These are phyloP conservation scores for Zaprionus africanus DNA, from an alignment of 1,140 invertebrate genomes.

Conservation along the genomic window DNA sequence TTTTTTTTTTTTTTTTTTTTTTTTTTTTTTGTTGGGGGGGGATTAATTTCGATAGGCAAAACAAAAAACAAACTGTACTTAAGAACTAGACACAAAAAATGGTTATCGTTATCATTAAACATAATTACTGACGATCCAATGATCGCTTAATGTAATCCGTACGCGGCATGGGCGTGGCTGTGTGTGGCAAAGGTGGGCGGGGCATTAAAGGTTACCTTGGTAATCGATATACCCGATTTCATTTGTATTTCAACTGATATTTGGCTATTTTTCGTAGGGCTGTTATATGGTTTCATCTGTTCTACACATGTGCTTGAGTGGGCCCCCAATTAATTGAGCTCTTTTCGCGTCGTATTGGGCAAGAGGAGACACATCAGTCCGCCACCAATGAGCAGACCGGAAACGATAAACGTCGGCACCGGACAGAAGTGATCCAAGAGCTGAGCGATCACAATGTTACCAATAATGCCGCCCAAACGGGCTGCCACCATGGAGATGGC, in stretches of 20 bases:
- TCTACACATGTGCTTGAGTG: not conserved
- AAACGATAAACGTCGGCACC: conserved; percentile 93
- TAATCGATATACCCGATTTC: not conserved
- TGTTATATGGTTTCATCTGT: conserved; percentile 5
- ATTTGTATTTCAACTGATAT: not conserved
- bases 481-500: conserved; percentile 95
- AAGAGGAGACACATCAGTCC: conserved; percentile 93
- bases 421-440: conserved; percentile 93
- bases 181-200: not conserved
- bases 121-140: conserved; percentile 73
- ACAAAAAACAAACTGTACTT: conserved; percentile 34
- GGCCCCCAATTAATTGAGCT: conserved; percentile 87
- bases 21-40: conserved; percentile 3
- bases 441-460: conserved; percentile 93
- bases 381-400: conserved; percentile 91
- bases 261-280: conserved; percentile 2
- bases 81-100: conserved; percentile 54
- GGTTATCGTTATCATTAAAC: conserved; percentile 58
- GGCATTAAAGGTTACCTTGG: not conserved
- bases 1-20: no score
- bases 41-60: conserved; percentile 23
- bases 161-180: not conserved
- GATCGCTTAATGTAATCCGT: conserved; percentile 43
- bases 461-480: conserved; percentile 92
- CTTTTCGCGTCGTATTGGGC: conserved; percentile 93